Evolutionary conservation across 2,113 vertebrate genomes (phyloP), one percentile per base, ranked within the genome.

Genomic region (Pavo muticus): DNA sequence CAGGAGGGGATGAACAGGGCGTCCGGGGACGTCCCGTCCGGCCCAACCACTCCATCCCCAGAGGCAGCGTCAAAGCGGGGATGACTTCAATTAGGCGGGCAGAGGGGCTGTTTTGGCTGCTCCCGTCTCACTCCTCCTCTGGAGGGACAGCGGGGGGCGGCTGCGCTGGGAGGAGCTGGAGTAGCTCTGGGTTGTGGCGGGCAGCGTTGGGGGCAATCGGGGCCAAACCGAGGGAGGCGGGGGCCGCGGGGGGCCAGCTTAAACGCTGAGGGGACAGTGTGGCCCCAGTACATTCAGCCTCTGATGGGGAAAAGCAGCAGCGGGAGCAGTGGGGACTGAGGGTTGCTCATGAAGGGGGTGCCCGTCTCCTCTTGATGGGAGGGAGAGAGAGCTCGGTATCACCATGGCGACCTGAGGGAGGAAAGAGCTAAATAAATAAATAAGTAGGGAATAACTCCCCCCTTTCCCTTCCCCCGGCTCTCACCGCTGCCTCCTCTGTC

Each of bases 391-490:
- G 97, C 98, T 97, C 93, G 45, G 71, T 90, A 97, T 98, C 98
- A 98, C 98, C 98, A 98, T 98, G 98, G 97, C 97, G 98, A 98
- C 98, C 97, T 95, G 96, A 97, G 95, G 96, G 94, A 94, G 92
- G 84, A 87, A 91, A 77, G 17, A 80, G 50, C 32, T 61, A 96
- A 95, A 96, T 96, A 96, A 96, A 96, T 96, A 96, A 95, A 95
- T 96, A 95, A 94, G 9, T 88, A 47, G 40, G 48, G 91, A 72
- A 76, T 37, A 88, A 83, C 68, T 79, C 63, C 47, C 87, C 82
- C 19, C 52, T 85, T 50, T 78, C 75, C 57, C 37, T 35, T 75
- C 14, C 23, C 42, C 47, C 40, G 23, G 67, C 37, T 23, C 42
- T 63, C 64, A 18, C 64, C 9, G 7, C 78, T 35, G 6, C 63